Conservation (phyloP, 2,113 vertebrate genomes). For the Plecotus auritus region DNA sequence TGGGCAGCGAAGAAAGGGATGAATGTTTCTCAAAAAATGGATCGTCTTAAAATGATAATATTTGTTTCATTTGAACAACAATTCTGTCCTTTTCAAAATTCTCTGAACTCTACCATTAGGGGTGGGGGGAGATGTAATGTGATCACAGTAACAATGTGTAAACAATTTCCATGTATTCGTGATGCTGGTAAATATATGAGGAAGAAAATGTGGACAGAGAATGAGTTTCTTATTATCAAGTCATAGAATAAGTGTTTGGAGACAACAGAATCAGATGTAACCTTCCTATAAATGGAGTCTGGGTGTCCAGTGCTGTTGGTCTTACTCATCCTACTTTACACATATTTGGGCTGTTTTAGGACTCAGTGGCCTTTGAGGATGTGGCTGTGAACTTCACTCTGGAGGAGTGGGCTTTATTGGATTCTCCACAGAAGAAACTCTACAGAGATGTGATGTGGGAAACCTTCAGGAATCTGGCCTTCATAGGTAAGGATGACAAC, state of each 20-base stretch:
- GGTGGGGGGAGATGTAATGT: neutral
- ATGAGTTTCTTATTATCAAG: neutral
- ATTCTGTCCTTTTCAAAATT: neutral
- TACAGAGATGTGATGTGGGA: conserved; percentile 19
- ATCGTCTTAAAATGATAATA: neutral
- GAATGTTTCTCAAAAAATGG: neutral
- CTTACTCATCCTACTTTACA: neutral
- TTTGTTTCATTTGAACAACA: neutral
- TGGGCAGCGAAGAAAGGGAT: neutral
- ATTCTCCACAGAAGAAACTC: neutral
- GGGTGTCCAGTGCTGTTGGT: neutral
- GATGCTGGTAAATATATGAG: neutral
- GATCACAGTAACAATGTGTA: neutral
- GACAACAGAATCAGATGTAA: neutral
- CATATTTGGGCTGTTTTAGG: neutral
- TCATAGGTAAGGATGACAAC: neutral
- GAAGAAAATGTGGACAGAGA: neutral
- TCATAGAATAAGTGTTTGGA: neutral
- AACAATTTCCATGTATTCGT: neutral
- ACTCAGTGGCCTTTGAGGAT: neutral
- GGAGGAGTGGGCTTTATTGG: neutral
- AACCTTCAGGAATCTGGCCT: neutral
- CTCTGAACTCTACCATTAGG: neutral
- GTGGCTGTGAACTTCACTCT: neutral
- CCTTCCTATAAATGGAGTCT: neutral